These are phyloP conservation scores for Megaptera novaeangliae DNA, from an alignment of 2,113 vertebrate species.

Conservation along the genomic window DNA sequence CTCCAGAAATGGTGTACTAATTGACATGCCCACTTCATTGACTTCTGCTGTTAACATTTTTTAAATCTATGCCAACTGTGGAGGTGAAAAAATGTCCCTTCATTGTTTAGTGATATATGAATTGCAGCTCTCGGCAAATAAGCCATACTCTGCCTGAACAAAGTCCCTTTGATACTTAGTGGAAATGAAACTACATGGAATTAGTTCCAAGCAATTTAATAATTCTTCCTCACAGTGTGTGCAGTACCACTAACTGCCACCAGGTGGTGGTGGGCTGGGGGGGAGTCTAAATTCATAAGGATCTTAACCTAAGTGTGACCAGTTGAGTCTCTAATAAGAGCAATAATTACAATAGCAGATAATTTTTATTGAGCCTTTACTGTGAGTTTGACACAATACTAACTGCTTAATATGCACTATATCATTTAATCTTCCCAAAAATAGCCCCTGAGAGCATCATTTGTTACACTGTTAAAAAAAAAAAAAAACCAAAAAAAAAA, in stretches of 20 bases:
- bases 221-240: neutral
- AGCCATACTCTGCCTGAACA: neutral
- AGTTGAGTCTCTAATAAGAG: neutral
- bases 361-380: neutral
- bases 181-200: neutral
- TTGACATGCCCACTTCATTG: neutral
- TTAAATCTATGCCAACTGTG: neutral
- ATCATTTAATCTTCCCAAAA: slow-evolving; percentile 31
- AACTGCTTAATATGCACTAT: neutral
- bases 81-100: neutral
- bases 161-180: neutral
- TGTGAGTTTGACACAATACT: neutral
- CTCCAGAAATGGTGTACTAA: neutral
- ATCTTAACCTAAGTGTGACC: neutral
- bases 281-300: neutral
- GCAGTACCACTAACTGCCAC: neutral
- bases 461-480: slow-evolving; percentile 46
- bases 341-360: neutral
- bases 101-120: neutral
- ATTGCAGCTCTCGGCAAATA: neutral
- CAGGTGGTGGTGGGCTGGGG: neutral
- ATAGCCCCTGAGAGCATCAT: slow-evolving; percentile 19
- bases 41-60: neutral
- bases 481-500: neutral
- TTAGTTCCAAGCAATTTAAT: slow-evolving; percentile 7